phyloP scores from a whole-genome alignment of 2,888 invertebrate genomes.

The Cephus pygmeus region DNA sequence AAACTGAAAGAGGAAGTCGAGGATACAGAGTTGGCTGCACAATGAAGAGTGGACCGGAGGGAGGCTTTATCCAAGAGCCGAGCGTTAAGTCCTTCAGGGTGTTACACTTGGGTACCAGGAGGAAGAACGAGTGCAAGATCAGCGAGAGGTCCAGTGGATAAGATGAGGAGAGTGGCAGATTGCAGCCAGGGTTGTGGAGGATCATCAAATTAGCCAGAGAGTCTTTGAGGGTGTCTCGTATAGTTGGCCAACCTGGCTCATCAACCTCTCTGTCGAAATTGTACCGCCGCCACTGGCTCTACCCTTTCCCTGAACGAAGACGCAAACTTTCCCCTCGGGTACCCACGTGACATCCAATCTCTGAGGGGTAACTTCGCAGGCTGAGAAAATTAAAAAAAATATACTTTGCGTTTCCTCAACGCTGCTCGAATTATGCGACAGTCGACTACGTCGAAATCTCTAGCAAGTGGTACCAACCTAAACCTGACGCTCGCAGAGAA shows the following conservation, averaged over 20 bases:
- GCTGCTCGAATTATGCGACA: neutral
- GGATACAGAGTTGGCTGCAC: neutral
- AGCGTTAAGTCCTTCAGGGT: neutral
- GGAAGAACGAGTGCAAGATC: slow-evolving; percentile 23
- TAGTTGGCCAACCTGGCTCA: slow-evolving; percentile 54
- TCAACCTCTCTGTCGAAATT: slow-evolving; percentile 56
- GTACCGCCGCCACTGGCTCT: slow-evolving; percentile 43
- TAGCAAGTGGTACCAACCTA: neutral
- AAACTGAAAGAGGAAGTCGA: neutral
- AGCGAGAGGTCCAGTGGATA: neutral
- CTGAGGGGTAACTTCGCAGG: neutral
- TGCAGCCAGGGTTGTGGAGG: slow-evolving; percentile 61
- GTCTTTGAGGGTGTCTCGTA: slow-evolving; percentile 60
- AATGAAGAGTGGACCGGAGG: neutral
- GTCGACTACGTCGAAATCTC: neutral
- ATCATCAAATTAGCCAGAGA: slow-evolving; percentile 65
- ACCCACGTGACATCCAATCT: slow-evolving; percentile 7
- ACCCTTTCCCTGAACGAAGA: slow-evolving; percentile 53
- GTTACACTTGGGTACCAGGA: neutral
- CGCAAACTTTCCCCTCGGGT: slow-evolving; percentile 45
- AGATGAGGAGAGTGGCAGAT: slow-evolving; percentile 48
- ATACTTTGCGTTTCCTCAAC: neutral
- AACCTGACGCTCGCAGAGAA: neutral
- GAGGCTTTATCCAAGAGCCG: slow-evolving; percentile 2
- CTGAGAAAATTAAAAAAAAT: neutral